These are phyloP conservation scores for Pseudomyrmex cubaensis DNA, from an alignment of 1,140 invertebrate genomes.

Conservation along the genomic window DNA sequence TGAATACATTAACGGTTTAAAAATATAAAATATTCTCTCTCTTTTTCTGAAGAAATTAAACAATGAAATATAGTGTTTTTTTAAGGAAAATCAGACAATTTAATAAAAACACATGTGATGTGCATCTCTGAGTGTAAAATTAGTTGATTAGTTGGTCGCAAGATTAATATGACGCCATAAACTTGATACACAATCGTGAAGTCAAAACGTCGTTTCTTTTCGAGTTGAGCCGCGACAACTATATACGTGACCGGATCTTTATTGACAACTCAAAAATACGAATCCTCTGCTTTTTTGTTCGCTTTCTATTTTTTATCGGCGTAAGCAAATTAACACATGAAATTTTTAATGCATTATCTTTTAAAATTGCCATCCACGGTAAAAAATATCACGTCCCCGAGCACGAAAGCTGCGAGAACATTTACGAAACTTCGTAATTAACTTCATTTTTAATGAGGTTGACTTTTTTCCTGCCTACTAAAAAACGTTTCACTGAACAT, in stretches of 20 bases:
- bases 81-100: background rate
- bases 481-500: conserved; percentile 27
- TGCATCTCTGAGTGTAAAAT: conserved; percentile 1
- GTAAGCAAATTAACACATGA: conserved; percentile 10
- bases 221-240: too few species aligned
- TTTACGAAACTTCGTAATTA: conserved; percentile 42
- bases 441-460: conserved; percentile 40
- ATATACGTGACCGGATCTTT: too few species aligned
- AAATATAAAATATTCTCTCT: conserved; percentile 6
- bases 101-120: background rate
- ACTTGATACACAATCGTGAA: too few species aligned
- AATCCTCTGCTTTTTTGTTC: background rate
- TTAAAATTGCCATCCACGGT: background rate
- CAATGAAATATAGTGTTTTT: background rate
- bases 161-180: too few species aligned
- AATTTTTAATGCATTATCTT: conserved; percentile 16
- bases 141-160: conserved; percentile 14
- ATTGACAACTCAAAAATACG: conserved; percentile 5
- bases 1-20: background rate
- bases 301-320: conserved; percentile 8
- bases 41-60: too few species aligned
- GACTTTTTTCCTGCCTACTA: background rate
- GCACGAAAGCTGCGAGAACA: background rate
- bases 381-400: background rate
- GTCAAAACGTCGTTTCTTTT: too few species aligned